Conservation (phyloP, 2,113 vertebrate genomes). For the Lontra canadensis region DNA sequence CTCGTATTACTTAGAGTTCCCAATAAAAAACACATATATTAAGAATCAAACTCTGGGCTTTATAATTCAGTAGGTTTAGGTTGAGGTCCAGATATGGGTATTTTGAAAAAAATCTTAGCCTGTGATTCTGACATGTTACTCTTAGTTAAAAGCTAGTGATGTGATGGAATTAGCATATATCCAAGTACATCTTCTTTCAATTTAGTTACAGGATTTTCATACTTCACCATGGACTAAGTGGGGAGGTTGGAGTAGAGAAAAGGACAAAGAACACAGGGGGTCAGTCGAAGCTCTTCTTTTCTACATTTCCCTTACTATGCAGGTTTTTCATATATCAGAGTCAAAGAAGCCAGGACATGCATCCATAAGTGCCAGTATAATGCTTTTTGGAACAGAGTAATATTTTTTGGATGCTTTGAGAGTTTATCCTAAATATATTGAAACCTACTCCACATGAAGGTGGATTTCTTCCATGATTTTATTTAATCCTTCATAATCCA, state of each 20-base stretch:
- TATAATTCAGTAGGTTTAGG: background rate
- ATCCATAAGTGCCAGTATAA: background rate
- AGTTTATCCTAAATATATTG: background rate
- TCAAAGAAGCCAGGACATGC: background rate
- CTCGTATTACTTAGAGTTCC: background rate
- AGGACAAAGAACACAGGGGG: background rate
- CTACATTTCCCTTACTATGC: background rate
- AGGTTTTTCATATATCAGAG: background rate
- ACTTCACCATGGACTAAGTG: background rate
- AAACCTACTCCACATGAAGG: background rate
- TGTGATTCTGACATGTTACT: background rate
- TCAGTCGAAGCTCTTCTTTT: background rate
- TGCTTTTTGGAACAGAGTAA: background rate
- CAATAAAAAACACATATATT: background rate
- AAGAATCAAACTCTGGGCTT: background rate
- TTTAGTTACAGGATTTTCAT: background rate
- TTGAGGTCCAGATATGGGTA: background rate
- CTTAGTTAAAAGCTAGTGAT: background rate
- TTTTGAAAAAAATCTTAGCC: background rate
- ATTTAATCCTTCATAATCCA: background rate
- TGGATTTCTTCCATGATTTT: background rate
- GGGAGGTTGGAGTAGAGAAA: background rate
- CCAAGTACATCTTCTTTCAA: background rate
- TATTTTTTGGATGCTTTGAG: background rate
- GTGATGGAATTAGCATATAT: background rate